phyloP scores from a whole-genome alignment of 2,113 vertebrate genomes.

The Sturnira hondurensis region DNA sequence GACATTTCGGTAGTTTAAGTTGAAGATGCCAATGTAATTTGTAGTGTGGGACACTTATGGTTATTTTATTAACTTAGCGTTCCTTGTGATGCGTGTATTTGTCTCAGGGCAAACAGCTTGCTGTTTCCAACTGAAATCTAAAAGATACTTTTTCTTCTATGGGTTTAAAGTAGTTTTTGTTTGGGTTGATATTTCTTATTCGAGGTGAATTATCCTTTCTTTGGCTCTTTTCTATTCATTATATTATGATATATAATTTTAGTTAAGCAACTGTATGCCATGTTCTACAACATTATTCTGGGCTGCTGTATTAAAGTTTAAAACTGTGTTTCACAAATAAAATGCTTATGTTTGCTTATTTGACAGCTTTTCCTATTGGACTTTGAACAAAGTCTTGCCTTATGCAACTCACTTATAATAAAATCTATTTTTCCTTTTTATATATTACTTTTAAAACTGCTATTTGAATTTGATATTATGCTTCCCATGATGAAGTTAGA shows the following conservation, averaged over 20 bases:
- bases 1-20: background rate
- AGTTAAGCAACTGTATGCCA: slow-evolving; percentile 9
- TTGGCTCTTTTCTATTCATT: background rate
- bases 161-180: slow-evolving; percentile 29
- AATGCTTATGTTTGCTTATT: slow-evolving; percentile 12
- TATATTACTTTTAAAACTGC: background rate
- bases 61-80: background rate
- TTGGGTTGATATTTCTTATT: background rate
- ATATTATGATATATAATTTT: slow-evolving; percentile 39
- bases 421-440: background rate
- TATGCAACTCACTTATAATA: background rate
- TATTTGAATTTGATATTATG: background rate
- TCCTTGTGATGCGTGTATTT: background rate
- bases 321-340: background rate
- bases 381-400: slow-evolving; percentile 20
- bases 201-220: slow-evolving; percentile 3
- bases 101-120: background rate
- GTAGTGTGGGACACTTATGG: background rate
- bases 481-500: background rate
- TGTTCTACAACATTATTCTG: slow-evolving; percentile 40
- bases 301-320: background rate
- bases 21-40: background rate
- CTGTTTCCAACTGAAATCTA: background rate
- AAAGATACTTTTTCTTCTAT: slow-evolving; percentile 30
- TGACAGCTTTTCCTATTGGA: background rate